Evolutionary conservation across 2,888 invertebrate species (phyloP).

Genomic region (Uropetala carovei): DNA sequence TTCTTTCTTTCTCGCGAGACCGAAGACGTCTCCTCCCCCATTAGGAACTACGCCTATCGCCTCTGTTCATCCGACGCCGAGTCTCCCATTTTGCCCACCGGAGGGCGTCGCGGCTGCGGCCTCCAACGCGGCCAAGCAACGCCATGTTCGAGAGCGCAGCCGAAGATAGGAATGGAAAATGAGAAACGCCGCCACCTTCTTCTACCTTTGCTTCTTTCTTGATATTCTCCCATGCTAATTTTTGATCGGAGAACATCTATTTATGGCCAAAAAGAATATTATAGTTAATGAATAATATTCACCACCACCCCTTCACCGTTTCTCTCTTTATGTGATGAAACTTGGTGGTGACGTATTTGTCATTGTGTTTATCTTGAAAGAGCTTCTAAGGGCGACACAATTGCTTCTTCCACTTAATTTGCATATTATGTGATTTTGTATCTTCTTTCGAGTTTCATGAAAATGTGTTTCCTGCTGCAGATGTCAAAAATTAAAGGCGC

Average conservation of each 20-base stretch:
- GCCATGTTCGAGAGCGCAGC: background rate
- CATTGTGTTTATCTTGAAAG: background rate
- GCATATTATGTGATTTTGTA: background rate
- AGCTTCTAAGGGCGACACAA: background rate
- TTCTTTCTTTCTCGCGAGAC: background rate
- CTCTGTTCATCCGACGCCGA: slow-evolving; percentile 29
- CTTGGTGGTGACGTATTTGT: background rate
- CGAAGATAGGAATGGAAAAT: background rate
- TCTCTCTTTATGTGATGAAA: background rate
- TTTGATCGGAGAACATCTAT: background rate
- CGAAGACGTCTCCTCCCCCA: slow-evolving; percentile 2
- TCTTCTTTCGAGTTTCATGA: background rate
- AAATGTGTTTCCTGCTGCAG: background rate
- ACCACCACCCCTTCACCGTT: background rate
- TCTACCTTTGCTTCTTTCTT: background rate
- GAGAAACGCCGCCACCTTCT: background rate
- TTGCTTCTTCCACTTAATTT: background rate
- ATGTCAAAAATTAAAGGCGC: background rate
- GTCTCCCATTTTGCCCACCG: slow-evolving; percentile 14
- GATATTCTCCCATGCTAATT: background rate
- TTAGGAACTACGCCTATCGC: slow-evolving; percentile 25
- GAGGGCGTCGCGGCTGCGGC: background rate
- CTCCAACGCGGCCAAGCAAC: background rate
- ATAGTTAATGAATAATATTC: background rate
- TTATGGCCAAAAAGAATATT: background rate